Conservation (phyloP, 2,113 vertebrate species). For the Zingel zingel region DNA sequence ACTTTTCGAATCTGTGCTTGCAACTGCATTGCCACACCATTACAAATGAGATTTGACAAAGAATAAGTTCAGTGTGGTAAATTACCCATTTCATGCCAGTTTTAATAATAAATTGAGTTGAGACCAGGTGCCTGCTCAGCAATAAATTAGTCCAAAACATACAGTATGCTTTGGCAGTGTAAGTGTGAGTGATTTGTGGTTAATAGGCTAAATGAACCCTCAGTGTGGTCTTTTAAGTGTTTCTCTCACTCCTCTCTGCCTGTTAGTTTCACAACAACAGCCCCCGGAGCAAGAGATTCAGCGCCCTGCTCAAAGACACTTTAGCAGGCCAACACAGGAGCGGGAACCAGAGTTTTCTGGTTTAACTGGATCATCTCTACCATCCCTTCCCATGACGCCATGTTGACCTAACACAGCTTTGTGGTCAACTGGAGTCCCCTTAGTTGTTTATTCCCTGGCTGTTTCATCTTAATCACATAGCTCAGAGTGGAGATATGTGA, state of each 20-base stretch:
- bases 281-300: neutral
- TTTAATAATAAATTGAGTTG: neutral
- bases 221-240: neutral
- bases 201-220: conserved; percentile 13
- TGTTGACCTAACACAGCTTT: conserved; percentile 33
- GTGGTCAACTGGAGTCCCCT: conserved; percentile 40
- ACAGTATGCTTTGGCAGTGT: conserved; percentile 4
- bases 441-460: conserved; percentile 50
- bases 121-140: neutral
- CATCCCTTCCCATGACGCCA: conserved; percentile 27
- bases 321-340: conserved; percentile 43
- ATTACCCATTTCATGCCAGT: neutral
- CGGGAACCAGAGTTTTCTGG: conserved; percentile 24
- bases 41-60: neutral
- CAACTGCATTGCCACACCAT: neutral
- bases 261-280: conserved; percentile 9
- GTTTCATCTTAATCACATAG: conserved; percentile 60
- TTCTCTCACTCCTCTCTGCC: neutral
- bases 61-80: neutral
- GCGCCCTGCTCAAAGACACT: conserved; percentile 15
- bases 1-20: neutral
- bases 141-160: neutral
- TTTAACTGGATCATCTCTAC: neutral
- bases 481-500: conserved; percentile 62
- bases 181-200: neutral